Percentiles rank a stretch among this genome's conserved stretches.
These are phyloP conservation scores for Xyrichtys novacula DNA, from an alignment of 2,797 vertebrate species.

Conservation along the genomic window DNA sequence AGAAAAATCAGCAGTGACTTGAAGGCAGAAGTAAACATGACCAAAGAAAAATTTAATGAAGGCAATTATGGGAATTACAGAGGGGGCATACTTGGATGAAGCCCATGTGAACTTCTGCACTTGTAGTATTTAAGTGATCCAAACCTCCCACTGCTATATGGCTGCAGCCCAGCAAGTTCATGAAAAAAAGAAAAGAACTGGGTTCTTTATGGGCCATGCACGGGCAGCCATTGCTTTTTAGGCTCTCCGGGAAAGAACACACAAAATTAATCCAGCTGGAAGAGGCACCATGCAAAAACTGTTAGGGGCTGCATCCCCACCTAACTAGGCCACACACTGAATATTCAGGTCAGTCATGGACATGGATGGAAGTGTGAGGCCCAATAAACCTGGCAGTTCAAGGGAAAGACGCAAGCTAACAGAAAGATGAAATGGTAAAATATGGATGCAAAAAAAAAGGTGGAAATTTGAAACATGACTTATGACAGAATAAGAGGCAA, in stretches of 20 bases:
- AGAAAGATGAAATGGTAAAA: slow-evolving; percentile 6
- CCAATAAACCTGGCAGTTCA: slow-evolving; percentile 46
- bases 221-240: slow-evolving; percentile 69
- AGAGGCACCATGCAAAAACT: slow-evolving; percentile 78
- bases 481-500: neutral
- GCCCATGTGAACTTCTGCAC: slow-evolving; percentile 60
- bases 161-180: slow-evolving; percentile 75
- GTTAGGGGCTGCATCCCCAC: slow-evolving; percentile 77
- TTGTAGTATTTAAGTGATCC: slow-evolving; percentile 74
- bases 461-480: neutral
- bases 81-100: slow-evolving; percentile 38
- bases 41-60: slow-evolving; percentile 32
- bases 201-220: slow-evolving; percentile 77
- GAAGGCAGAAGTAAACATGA: slow-evolving; percentile 33
- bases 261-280: slow-evolving; percentile 72
- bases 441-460: too few relatives aligned
- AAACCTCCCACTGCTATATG: slow-evolving; percentile 86
- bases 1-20: slow-evolving; percentile 34
- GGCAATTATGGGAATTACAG: slow-evolving; percentile 57
- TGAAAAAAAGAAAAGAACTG: slow-evolving; percentile 62
- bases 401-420: slow-evolving; percentile 20
- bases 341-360: slow-evolving; percentile 59
- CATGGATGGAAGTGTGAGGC: slow-evolving; percentile 50
- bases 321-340: slow-evolving; percentile 55
- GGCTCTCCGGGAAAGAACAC: slow-evolving; percentile 69